A percentile compares a stretch with the other conserved stretches of the same genome.
Conservation (phyloP, 2,888 invertebrate genomes). For the Meteorus cinctellus region DNA sequence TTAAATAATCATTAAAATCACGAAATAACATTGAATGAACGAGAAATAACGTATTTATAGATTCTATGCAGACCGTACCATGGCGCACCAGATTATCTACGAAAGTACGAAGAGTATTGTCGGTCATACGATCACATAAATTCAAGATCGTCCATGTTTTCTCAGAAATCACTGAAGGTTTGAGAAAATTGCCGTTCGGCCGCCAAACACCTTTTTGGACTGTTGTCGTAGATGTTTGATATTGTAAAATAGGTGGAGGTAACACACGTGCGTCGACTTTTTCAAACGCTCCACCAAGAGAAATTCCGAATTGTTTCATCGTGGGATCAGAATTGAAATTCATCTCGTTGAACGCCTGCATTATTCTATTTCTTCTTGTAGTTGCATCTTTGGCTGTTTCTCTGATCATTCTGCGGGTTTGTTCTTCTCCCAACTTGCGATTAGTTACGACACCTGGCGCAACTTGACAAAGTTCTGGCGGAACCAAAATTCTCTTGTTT, state of each 20-base stretch:
- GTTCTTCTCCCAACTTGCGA: constrained; percentile 87
- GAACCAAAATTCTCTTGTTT: constrained; percentile 84
- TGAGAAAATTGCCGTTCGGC: constrained; percentile 65
- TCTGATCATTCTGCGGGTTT: constrained; percentile 91
- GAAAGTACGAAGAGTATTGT: constrained; percentile 58
- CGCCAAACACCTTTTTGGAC: constrained; percentile 74
- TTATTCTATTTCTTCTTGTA: constrained; percentile 86
- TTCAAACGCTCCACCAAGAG: constrained; percentile 83
- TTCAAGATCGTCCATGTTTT: constrained; percentile 75
- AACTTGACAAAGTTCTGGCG: constrained; percentile 79
- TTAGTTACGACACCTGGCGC: constrained; percentile 84
- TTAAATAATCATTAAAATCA: not conserved
- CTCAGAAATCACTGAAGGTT: constrained; percentile 54
- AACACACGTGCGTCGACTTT: constrained; percentile 86
- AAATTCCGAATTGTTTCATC: constrained; percentile 88
- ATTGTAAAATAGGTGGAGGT: constrained; percentile 83
- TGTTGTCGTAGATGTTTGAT: constrained; percentile 72
- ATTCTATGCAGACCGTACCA: not conserved
- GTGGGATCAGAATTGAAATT: constrained; percentile 73
- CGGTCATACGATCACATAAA: constrained; percentile 60
- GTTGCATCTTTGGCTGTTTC: constrained; percentile 88
- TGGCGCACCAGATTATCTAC: constrained; percentile 39
- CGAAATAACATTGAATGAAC: not conserved
- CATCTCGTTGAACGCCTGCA: constrained; percentile 75
- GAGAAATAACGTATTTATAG: not conserved